phyloP scores from a whole-genome alignment of 2,888 invertebrate species.

The Platycnemis pennipes region DNA sequence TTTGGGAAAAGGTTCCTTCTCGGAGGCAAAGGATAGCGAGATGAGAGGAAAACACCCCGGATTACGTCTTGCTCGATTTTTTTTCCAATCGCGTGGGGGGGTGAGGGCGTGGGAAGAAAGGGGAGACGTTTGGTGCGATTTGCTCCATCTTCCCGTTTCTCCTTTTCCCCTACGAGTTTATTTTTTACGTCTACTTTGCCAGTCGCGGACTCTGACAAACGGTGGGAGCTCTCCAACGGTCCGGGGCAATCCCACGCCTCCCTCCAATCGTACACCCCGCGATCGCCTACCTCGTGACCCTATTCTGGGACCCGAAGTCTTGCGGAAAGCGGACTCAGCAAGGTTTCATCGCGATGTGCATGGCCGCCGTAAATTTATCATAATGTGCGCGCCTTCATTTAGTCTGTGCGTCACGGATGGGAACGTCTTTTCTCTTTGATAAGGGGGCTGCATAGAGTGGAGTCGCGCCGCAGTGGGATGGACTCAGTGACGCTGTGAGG shows the following conservation, averaged over 20 bases:
- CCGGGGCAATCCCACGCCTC: too few relatives aligned
- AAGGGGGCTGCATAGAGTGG: too few relatives aligned
- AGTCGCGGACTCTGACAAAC: too few relatives aligned
- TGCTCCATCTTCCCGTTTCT: neutral
- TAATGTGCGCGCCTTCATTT: neutral
- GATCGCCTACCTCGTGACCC: neutral
- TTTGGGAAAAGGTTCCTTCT: neutral
- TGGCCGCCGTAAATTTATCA: neutral
- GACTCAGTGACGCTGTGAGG: too few relatives aligned
- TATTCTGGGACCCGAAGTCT: neutral
- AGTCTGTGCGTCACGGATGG: neutral
- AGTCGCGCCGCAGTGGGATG: too few relatives aligned
- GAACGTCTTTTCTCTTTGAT: neutral
- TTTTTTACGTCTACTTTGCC: neutral
- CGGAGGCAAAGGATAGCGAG: neutral
- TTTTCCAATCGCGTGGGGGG: neutral
- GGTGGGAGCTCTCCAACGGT: too few relatives aligned
- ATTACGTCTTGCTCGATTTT: neutral
- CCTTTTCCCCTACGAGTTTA: neutral
- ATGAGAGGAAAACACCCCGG: conserved; percentile 1
- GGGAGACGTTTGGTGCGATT: neutral
- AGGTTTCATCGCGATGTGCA: conserved; percentile 16
- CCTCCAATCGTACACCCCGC: too few relatives aligned
- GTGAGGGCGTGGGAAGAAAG: neutral
- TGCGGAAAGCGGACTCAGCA: neutral